Base-by-base conservation (phyloP, 2,888 invertebrate species). In the Peribatodes rhomboidaria region DNA sequence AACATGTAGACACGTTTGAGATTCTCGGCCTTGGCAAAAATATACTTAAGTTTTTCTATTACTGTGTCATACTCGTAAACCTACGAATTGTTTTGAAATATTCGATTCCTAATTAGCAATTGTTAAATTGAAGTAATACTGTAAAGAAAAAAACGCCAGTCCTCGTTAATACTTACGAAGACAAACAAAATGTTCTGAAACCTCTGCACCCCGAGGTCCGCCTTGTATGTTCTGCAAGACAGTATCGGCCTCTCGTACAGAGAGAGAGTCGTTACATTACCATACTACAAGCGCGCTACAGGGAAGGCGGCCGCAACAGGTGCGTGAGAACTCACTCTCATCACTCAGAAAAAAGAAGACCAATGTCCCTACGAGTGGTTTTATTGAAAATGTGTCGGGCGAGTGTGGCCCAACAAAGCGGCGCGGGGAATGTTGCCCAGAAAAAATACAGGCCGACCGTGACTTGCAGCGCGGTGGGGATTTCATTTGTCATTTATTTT, bases 401-500 rank as follows among this genome's bases (percentile, higher is more conserved):
- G 84, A 86, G 86, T 85, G 82, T 81, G 80, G 84, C 77, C 80
- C 86, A 85, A 90, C 90, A 90, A 88, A 87, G 88, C 81, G 79
- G 79, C 74, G 82, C 82, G 80, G 83, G 80, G 86, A 88, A 86
- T 85, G 87, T 86, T 85, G 82, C 82, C 20, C 79, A 80, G 79
- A 84, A 75, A 90, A 88, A 83, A 85, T 81, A 81, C 72, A 67
- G 76, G 70, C 71, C 66, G 73, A 78, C 80, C 82, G 81, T 94
- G 93, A 94, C 93, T 94, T 93, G 93, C 93, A 88, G 85, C 82
- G 84, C 79, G 27, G 27, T 80, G 81, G 77, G 82, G 84, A 88
- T 92, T 92, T 88, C 93, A 93, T 93, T 90, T 93, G 93, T 94
- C 93, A 93, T 94, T 92, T 93, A 92, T 93, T 93, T 92, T 93